Evolutionary conservation across 2,888 invertebrate genomes (phyloP).

Genomic region (Eupithecia subumbrata): DNA sequence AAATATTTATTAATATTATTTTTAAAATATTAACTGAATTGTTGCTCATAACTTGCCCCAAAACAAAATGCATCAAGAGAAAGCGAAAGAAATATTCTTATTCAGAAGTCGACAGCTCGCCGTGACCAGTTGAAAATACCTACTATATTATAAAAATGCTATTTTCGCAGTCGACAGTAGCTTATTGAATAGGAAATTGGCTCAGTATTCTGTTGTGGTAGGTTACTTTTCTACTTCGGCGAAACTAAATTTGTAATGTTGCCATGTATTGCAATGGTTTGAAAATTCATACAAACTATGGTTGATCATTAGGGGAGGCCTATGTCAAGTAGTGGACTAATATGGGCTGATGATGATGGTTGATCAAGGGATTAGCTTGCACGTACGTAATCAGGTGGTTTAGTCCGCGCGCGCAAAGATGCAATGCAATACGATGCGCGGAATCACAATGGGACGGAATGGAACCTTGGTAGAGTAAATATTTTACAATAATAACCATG

Average conservation of each 20-base stretch:
- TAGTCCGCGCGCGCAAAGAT: no score
- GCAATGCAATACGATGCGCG: no score
- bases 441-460: no score
- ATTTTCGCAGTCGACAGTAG: constrained; percentile 53
- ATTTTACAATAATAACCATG: no score
- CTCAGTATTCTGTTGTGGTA: constrained; percentile 22
- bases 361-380: no score
- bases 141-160: constrained; percentile 50
- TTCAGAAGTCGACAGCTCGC: constrained; percentile 70
- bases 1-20: no score
- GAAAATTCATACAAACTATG: not conserved
- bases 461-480: no score
- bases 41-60: constrained; percentile 44
- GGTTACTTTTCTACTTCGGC: not conserved
- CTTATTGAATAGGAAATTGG: constrained; percentile 44
- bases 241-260: not conserved
- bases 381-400: no score
- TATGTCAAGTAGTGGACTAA: no score
- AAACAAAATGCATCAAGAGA: constrained; percentile 56
- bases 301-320: not conserved
- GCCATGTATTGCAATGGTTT: not conserved
- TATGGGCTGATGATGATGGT: no score
- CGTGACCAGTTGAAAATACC: constrained; percentile 67
- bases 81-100: constrained; percentile 73
- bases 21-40: no score